Base-by-base conservation (phyloP, 2,888 invertebrate species). In the Drosophila meridionalis region DNA sequence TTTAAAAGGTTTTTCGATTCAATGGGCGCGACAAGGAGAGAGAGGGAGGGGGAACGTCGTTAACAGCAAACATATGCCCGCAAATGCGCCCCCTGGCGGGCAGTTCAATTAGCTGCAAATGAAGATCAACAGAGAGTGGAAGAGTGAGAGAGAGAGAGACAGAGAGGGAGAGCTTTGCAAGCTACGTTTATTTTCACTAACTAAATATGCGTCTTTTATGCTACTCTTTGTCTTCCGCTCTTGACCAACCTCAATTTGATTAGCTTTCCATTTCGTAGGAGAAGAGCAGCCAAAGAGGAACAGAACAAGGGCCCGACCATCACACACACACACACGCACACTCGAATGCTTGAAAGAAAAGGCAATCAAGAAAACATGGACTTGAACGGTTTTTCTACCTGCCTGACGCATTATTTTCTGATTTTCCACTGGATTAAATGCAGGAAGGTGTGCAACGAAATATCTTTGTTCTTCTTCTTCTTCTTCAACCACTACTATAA, bases 401-500 rank as follows among this genome's bases (percentile, higher is more conserved):
- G 87, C 71, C 38, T 43, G 71, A 71, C 71, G 76, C 67, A 83
- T 86, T 83, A 80, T 72, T 75, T 80, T 86, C 42, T 87, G 85
- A 86, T 87, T 86, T 89, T 89, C 87, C 82, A 76, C 80, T 76
- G 85, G 85, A 89, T 86, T 89, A 89, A 76, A 65, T 76, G 74
- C 70, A 69, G 64, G 71, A 77, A 75, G 84, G 87, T 87, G 84
- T 80, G 76, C 78, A 82, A 56, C 67, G 72, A 76, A 86, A 76
- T 82, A 64, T 76, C 48, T 83, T 68, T 69, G 57, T 64, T 58
- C 64, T 69, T 56, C 57, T 53, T 43, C 56, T 34, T 36, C 65
- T 47, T 11, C 53, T 52, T 48, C 28, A 28, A 12, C 26, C 6
- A 26, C n/a, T 42, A 8, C 52, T 36, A 43, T 57, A 47, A 42